Base-by-base conservation (phyloP, 2,888 invertebrate species). In the Macrosiphum euphorbiae region DNA sequence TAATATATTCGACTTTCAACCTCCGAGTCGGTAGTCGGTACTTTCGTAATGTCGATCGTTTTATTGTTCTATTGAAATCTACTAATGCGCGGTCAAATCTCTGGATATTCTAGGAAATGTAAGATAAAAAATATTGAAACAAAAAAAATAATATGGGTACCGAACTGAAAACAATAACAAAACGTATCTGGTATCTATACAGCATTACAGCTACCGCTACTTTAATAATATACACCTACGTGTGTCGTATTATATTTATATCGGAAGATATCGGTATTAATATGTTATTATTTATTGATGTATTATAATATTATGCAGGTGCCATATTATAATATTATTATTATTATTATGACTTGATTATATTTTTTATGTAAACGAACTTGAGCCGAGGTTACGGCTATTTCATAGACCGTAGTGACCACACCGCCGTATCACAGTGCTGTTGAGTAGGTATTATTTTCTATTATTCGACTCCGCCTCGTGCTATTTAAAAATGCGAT, bases 401-500 rank as follows among this genome's bases (percentile, higher is more conserved):
- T 35, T 20, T 35, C 7, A 35, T 8, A 78, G 7, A 35, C 16
- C 10, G 16, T 7, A 35, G 35, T 78, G 78, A 20, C 35, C 78
- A 78, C 78, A 35, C 35, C 67, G 35, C 78, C 35, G 78, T 35
- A 78, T 78, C 35, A 50, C 26, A n/a, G 88, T 50, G 88, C 35
- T 52, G 88, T 52, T 24, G 87, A 24, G 52, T n/a, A n/a, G n/a
- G n/a, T 5, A 35, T 88, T 47, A 7, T 90, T 84, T 84, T 84
- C 4, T 61, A 2, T n/a, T 61, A 61, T 89, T 50, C 50, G 35
- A 90, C 35, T 90, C 16, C 78, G 50, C 78, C 50, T 50, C 50
- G 50, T 28, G 84, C 78, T 90, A 90, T 90, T 90, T 90, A 84
- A 90, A 90, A 90, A 90, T 90, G 26, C 35, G 41, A 35, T 78